A percentile compares a stretch with the other conserved stretches of the same genome.
These are phyloP conservation scores for Abrostola triplasia DNA, from an alignment of 2,888 invertebrate species.

Conservation along the genomic window DNA sequence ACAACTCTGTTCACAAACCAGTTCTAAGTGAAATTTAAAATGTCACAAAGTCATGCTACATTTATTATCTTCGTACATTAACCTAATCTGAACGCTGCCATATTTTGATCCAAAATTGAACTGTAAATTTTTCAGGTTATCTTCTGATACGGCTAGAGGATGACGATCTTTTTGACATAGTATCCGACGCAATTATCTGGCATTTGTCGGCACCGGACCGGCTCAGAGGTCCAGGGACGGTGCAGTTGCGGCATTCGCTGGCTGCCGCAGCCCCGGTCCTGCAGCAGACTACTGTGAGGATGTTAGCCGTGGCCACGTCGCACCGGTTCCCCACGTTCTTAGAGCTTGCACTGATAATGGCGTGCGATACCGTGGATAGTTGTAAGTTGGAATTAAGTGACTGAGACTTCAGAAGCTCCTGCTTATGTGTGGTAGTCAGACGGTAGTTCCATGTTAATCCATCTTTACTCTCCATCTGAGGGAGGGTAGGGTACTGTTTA, in stretches of 20 bases:
- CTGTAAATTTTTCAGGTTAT: conserved; percentile 72
- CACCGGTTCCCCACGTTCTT: conserved; percentile 70
- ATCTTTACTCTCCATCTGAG: too few species aligned
- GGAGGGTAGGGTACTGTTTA: too few species aligned
- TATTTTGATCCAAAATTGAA: too few species aligned
- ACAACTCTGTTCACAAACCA: too few species aligned
- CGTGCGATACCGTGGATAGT: conserved; percentile 67
- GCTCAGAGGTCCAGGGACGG: conserved; percentile 51
- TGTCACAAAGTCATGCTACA: too few species aligned
- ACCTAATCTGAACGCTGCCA: too few species aligned
- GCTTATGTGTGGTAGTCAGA: too few species aligned
- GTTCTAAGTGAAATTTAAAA: too few species aligned
- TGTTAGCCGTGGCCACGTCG: conserved; percentile 69
- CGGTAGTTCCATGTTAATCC: conserved; percentile 15
- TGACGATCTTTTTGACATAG: conserved; percentile 68
- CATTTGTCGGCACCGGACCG: conserved; percentile 70
- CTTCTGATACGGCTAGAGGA: conserved; percentile 71
- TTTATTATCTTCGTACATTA: too few species aligned
- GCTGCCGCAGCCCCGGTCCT: conserved; percentile 66
- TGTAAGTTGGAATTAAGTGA: conserved; percentile 64
- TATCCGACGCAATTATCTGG: conserved; percentile 69
- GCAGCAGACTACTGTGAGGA: conserved; percentile 63
- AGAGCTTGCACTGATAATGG: conserved; percentile 69
- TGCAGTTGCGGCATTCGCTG: conserved; percentile 55
- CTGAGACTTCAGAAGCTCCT: too few species aligned